Evolutionary conservation across 2,113 vertebrate species (phyloP).

Genomic region (Rhizomys pruinosus): DNA sequence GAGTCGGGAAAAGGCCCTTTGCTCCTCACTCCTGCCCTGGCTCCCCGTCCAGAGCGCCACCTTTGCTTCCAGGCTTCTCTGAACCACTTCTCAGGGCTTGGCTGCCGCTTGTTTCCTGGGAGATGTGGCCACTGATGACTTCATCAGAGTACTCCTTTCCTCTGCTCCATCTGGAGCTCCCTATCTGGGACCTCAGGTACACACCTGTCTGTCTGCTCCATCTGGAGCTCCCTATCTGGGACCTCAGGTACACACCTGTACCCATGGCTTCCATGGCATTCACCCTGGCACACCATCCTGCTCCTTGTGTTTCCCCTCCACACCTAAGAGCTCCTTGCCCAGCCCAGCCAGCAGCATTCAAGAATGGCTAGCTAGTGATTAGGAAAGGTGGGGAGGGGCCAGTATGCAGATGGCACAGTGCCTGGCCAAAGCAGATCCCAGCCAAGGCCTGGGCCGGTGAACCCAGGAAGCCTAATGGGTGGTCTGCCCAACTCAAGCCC

Average conservation of each 20-base stretch:
- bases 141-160: too few relatives aligned
- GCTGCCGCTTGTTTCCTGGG: neutral
- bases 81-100: neutral
- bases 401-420: neutral
- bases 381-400: neutral
- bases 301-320: neutral
- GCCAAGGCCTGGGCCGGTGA: neutral
- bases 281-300: neutral
- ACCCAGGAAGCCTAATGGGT: neutral
- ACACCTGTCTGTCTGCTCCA: too few relatives aligned
- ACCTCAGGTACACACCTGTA: neutral
- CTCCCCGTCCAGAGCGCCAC: neutral
- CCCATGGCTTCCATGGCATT: neutral
- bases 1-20: neutral
- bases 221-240: fast-evolving
- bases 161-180: too few relatives aligned
- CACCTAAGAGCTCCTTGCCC: neutral
- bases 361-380: neutral
- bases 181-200: neutral
- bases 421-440: neutral
- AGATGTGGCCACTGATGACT: too few relatives aligned
- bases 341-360: neutral
- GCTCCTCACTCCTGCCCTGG: neutral
- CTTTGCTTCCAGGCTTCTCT: neutral
- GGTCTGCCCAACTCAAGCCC: neutral